Conservation (phyloP, 2,113 vertebrate species). For the Burhinus oedicnemus region DNA sequence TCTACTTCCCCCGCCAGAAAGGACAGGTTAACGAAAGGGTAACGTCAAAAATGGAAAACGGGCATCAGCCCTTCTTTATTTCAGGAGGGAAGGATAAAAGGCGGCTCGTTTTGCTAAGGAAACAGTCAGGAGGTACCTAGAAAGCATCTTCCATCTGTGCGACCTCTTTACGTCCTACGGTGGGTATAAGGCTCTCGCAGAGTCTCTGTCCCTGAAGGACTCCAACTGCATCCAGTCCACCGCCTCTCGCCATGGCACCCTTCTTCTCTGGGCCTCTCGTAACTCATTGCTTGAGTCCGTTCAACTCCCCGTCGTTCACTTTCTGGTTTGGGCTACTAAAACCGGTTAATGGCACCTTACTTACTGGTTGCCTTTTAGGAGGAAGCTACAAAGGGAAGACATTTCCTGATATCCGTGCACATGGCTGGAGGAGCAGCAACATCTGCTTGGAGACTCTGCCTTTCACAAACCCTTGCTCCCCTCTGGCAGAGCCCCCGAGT, state of each 20-base stretch:
- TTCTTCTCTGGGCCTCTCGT: background rate
- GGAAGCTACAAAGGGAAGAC: background rate
- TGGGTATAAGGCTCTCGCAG: background rate
- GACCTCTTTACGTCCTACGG: fast-evolving
- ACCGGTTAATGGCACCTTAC: background rate
- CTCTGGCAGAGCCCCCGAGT: background rate
- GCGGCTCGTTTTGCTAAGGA: background rate
- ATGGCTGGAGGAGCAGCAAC: background rate
- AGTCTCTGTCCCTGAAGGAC: background rate
- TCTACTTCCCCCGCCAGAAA: fast-evolving
- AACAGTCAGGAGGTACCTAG: fast-evolving
- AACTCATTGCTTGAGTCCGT: background rate
- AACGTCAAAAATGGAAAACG: background rate
- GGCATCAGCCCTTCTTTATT: background rate
- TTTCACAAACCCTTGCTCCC: background rate
- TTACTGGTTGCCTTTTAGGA: background rate
- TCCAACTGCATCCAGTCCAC: too few relatives aligned
- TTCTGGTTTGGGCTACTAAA: background rate
- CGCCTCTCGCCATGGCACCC: background rate
- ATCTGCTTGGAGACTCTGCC: background rate
- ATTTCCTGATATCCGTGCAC: background rate
- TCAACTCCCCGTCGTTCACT: background rate
- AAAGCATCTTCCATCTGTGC: background rate
- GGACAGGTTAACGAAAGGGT: fast-evolving
- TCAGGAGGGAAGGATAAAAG: background rate